Evolutionary conservation across 2,888 invertebrate species (phyloP).

Genomic region (Podabrus alpinus): DNA sequence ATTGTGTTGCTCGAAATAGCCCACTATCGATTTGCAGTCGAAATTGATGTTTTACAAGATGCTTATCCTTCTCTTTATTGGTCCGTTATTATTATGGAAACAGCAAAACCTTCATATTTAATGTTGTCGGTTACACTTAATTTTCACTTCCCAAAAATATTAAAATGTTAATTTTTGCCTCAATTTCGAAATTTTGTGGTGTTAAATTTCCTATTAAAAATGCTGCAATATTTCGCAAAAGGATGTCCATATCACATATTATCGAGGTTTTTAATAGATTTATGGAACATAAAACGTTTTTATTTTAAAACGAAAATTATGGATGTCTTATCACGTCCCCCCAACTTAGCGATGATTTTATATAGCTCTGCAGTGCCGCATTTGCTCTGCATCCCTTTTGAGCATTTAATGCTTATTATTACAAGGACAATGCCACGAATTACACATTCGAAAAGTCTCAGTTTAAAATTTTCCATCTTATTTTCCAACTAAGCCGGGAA

Average conservation of each 20-base stretch:
- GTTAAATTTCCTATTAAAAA: background rate
- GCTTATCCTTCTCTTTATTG: background rate
- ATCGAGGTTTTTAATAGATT: background rate
- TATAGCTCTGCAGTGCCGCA: background rate
- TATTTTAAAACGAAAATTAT: background rate
- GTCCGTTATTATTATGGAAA: background rate
- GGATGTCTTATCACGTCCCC: background rate
- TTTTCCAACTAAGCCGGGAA: background rate
- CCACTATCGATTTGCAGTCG: background rate
- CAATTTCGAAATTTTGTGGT: background rate
- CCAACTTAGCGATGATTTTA: background rate
- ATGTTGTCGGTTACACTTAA: background rate
- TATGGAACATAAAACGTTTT: background rate
- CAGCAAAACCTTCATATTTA: background rate
- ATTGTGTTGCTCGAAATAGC: background rate
- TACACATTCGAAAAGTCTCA: slow-evolving; percentile 6
- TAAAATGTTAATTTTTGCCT: background rate
- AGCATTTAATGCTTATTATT: background rate
- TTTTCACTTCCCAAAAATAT: background rate
- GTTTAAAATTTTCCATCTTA: background rate
- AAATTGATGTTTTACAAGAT: background rate
- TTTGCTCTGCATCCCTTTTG: background rate
- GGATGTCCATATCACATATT: background rate
- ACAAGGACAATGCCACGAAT: background rate
- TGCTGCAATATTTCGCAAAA: background rate